These are phyloP conservation scores for Ptiloglossa arizonensis DNA, from an alignment of 1,140 invertebrate species.

Conservation along the genomic window DNA sequence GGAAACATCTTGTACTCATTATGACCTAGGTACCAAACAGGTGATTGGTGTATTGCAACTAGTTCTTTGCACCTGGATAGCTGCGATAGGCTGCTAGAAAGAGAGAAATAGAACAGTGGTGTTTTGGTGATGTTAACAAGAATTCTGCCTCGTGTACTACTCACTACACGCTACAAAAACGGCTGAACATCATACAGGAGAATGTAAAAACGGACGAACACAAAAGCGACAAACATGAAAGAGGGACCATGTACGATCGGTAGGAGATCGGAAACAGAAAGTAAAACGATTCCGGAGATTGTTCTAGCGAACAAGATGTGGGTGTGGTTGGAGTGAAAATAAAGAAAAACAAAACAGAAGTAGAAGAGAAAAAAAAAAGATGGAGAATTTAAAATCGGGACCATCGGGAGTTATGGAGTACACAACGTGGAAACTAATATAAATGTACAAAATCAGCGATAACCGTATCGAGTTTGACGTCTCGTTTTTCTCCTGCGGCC, in stretches of 20 bases:
- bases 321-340: not conserved
- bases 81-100: constrained; percentile 83
- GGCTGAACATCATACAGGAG: constrained; percentile 76
- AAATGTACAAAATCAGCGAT: constrained; percentile 32
- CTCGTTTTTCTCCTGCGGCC: not conserved
- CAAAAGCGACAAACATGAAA: constrained; percentile 80
- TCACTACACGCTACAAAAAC: constrained; percentile 80
- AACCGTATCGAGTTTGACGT: constrained; percentile 30
- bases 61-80: constrained; percentile 82
- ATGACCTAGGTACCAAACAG: constrained; percentile 77
- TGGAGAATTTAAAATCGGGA: not conserved
- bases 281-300: not conserved
- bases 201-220: constrained; percentile 77
- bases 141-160: constrained; percentile 80
- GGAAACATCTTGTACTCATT: constrained; percentile 59
- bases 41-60: constrained; percentile 81
- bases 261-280: not conserved
- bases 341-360: constrained; percentile 9
- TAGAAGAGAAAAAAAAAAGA: not conserved
- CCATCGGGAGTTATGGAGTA: too few species aligned
- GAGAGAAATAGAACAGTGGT: constrained; percentile 82
- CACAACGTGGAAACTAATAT: constrained; percentile 22
- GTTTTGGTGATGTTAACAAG: constrained; percentile 80
- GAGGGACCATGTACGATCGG: constrained; percentile 41
- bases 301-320: not conserved